Evolutionary conservation across 1,140 invertebrate genomes (phyloP), one percentile per base, ranked within the genome.

Genomic region (Pemphigus obesinymphae): DNA sequence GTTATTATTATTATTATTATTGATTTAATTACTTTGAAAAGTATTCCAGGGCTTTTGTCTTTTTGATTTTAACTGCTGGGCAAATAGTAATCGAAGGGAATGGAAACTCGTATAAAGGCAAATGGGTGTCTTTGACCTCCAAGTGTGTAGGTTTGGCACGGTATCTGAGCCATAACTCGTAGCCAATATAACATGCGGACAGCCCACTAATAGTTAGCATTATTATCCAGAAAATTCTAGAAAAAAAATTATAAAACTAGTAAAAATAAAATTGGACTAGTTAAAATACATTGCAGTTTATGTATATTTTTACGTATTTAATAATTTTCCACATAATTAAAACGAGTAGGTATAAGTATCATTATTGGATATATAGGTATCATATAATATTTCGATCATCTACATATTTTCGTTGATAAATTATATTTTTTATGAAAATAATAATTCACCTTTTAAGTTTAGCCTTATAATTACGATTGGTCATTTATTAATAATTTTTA

Each of bases 71-170:
- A 31, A 84, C 68, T 2, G 83, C 83, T 1, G 85, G 85, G 66
- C 86, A 86, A 34, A 86, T 83, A 43, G 85, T 85, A 29, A 86
- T 84, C 3, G 85, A 84, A 26, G 86, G 86, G 66, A 86, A 86
- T n/a, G 84, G 84, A 37, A 86, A 81, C 8, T 83, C 78, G 53
- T 86, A 82, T 1, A 87, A 48, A 6, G 86, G 86, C 45, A 85
- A 84, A 55, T 84, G 84, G 11, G 85, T 85, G 31, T 85, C 85
- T 68, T 85, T 84, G n/a, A 87, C 85, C 13, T 83, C 82, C 17
- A 85, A 76, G 6, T 83, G 84, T 15, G 85, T 85, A 2, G 84
- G 84, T 26, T 83, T 82, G 10, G 82, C 75, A n/a, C 53, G 72
- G 40, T 85, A 85, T 48, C 82, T 70, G 43, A 70, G 26, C 84